Percentiles rank a stretch among this genome's conserved stretches.
Conservation (phyloP, 2,113 vertebrate species). For the Pogonocichla stellata region DNA sequence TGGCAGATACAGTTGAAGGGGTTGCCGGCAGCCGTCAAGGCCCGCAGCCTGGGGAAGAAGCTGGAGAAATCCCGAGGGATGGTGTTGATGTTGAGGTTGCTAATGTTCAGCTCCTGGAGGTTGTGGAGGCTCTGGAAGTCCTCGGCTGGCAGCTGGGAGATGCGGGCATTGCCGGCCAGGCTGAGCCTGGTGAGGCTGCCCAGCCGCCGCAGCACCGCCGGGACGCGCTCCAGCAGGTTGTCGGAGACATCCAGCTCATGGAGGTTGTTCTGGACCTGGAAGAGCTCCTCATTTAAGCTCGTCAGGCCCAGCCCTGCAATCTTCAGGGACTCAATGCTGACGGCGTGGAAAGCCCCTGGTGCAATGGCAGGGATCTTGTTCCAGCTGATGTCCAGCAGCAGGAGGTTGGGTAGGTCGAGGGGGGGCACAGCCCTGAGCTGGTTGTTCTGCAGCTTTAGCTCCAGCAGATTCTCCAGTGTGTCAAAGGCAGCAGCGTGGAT, state of each 20-base stretch:
- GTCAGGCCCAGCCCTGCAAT: slow-evolving; percentile 84
- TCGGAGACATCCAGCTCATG: slow-evolving; percentile 90
- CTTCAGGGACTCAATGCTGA: slow-evolving; percentile 87
- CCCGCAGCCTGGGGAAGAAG: slow-evolving; percentile 82
- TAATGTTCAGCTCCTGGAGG: slow-evolving; percentile 91
- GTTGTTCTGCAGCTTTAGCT: slow-evolving; percentile 93
- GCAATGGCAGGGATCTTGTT: slow-evolving; percentile 79
- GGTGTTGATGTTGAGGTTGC: slow-evolving; percentile 87
- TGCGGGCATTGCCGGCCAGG: slow-evolving; percentile 84
- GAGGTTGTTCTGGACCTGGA: slow-evolving; percentile 83
- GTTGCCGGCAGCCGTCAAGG: slow-evolving; percentile 85
- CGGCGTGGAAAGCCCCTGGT: slow-evolving; percentile 73
- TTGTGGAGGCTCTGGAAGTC: slow-evolving; percentile 80
- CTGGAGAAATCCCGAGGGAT: slow-evolving; percentile 84
- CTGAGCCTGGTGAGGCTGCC: slow-evolving; percentile 82
- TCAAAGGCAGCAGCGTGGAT: slow-evolving; percentile 88
- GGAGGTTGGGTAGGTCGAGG: slow-evolving; percentile 82
- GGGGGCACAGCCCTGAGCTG: slow-evolving; percentile 79
- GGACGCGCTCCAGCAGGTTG: slow-evolving; percentile 84
- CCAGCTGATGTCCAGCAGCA: slow-evolving; percentile 91
- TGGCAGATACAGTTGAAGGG: slow-evolving; percentile 95
- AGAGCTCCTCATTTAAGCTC: slow-evolving; percentile 79
- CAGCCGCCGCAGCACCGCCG: slow-evolving; percentile 73
- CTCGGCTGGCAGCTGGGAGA: slow-evolving; percentile 80
- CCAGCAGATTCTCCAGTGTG: slow-evolving; percentile 83